A percentile compares a stretch with the other conserved stretches of the same genome.
These are phyloP conservation scores for Cyphomyrus discorhynchus DNA, from an alignment of 2,113 vertebrate species.

Conservation along the genomic window DNA sequence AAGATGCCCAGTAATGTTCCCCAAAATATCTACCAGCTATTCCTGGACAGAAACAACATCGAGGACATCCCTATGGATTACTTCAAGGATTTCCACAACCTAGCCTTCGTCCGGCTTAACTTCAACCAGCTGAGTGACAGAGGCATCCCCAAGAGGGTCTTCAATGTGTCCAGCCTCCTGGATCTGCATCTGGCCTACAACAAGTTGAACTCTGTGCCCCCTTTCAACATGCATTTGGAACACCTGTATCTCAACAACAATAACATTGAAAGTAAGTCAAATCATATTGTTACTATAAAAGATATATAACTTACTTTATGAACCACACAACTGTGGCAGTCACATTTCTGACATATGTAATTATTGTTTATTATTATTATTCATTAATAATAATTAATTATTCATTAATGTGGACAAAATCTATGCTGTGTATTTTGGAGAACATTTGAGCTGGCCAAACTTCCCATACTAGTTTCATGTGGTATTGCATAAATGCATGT, in stretches of 20 bases:
- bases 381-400: too few relatives aligned
- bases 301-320: background rate
- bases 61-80: constrained; percentile 82
- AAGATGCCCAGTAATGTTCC: constrained; percentile 88
- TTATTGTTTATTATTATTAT: background rate
- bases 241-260: constrained; percentile 95
- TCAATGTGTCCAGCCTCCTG: constrained; percentile 84
- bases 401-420: background rate
- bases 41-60: constrained; percentile 87
- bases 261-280: constrained; percentile 79
- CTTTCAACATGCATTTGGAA: constrained; percentile 77
- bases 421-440: background rate
- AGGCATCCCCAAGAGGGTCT: constrained; percentile 79
- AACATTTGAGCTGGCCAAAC: background rate
- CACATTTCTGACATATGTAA: background rate
- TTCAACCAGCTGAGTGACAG: constrained; percentile 86
- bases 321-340: background rate
- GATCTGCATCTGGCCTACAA: constrained; percentile 92
- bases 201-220: constrained; percentile 73
- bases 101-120: constrained; percentile 87
- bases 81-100: constrained; percentile 76
- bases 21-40: constrained; percentile 76
- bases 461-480: background rate
- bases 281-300: background rate
- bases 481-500: background rate